These are phyloP conservation scores for Carassius carassius DNA, from an alignment of 2,113 vertebrate species.

Conservation along the genomic window DNA sequence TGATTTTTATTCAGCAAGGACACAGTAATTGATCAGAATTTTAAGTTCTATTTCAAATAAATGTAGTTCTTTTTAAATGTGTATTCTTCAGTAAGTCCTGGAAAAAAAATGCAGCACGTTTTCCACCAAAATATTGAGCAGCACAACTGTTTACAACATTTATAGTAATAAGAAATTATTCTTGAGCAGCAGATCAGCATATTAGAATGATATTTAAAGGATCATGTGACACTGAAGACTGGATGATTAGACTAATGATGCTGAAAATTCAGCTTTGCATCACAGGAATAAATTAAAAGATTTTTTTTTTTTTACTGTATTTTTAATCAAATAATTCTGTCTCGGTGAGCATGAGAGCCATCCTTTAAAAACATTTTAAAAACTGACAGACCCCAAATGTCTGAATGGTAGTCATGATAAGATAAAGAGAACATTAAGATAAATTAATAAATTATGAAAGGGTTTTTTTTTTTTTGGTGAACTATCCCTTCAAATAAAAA, in stretches of 20 bases:
- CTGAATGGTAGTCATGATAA: no score
- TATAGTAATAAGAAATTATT: no score
- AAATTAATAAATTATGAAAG: not conserved
- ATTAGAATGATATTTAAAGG: not conserved
- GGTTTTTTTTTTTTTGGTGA: not conserved
- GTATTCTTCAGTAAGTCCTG: not conserved
- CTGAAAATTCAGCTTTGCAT: not conserved
- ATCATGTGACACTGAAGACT: not conserved
- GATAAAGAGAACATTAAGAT: not conserved
- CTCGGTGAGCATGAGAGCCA: no score
- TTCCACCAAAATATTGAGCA: not conserved
- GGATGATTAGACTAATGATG: not conserved
- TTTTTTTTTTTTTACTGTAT: no score
- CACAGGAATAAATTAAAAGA: no score
- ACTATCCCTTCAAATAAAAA: not conserved
- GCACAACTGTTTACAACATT: no score
- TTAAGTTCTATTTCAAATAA: no score
- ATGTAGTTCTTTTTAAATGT: not conserved
- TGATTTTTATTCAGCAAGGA: not conserved
- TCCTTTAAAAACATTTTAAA: no score
- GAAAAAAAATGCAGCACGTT: not conserved
- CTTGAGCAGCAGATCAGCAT: no score
- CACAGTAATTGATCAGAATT: not conserved
- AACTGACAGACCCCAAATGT: no score
- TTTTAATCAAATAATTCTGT: no score